Evolutionary conservation across 2,888 invertebrate genomes (phyloP).

Genomic region (Chelonus formosanus): DNA sequence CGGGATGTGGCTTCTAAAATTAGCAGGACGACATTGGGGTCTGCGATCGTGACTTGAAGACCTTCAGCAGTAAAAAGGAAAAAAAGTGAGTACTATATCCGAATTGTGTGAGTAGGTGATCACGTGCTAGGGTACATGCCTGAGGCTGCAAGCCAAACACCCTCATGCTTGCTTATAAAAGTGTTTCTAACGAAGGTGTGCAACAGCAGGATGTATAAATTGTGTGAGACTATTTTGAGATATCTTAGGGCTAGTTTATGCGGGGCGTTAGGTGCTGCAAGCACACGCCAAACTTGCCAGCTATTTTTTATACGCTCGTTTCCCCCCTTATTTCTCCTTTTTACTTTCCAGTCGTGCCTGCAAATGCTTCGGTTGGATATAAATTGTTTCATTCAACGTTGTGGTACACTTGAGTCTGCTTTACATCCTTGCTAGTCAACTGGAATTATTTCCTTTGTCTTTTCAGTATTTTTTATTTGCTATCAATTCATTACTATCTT

Average conservation of each 20-base stretch:
- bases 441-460: neutral
- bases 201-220: constrained; percentile 63
- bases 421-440: constrained; percentile 28
- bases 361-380: constrained; percentile 12
- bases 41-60: constrained; percentile 21
- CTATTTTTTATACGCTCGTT: constrained; percentile 40
- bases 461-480: too few species aligned
- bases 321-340: constrained; percentile 22
- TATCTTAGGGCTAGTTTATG: constrained; percentile 60
- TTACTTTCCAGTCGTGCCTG: constrained; percentile 26
- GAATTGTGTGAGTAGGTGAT: constrained; percentile 12
- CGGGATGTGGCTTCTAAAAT: constrained; percentile 20
- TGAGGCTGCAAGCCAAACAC: constrained; percentile 15
- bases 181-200: constrained; percentile 46
- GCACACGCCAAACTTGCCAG: constrained; percentile 43
- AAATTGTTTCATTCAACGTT: constrained; percentile 16
- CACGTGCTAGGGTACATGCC: constrained; percentile 11
- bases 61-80: constrained; percentile 2
- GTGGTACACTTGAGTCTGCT: constrained; percentile 20
- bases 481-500: too few species aligned
- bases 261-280: constrained; percentile 52
- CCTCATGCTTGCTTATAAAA: constrained; percentile 12
- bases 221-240: constrained; percentile 61
- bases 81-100: constrained; percentile 7
- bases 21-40: constrained; percentile 14